Evolutionary conservation across 2,113 vertebrate genomes (phyloP).

Genomic region (Lathamus discolor): DNA sequence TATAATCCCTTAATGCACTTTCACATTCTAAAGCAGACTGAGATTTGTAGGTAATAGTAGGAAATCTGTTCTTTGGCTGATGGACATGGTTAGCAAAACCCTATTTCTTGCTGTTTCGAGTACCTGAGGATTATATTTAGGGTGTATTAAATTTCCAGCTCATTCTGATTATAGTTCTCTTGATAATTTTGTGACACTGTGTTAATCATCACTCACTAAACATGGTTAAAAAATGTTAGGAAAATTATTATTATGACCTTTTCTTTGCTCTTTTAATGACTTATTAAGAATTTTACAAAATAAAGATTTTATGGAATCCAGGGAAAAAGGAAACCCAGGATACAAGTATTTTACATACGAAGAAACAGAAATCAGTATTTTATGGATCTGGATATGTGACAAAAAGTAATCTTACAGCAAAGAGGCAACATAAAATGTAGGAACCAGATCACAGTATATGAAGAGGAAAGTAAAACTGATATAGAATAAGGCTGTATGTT

Average conservation of each 20-base stretch:
- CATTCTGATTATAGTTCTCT: neutral
- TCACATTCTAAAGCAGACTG: neutral
- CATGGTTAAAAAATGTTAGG: neutral
- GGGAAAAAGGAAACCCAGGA: neutral
- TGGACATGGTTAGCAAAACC: neutral
- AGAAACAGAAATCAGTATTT: neutral
- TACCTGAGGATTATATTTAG: neutral
- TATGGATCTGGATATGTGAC: neutral
- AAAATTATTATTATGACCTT: neutral
- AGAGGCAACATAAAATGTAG: neutral
- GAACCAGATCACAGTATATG: neutral
- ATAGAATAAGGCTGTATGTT: neutral
- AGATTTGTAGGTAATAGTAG: neutral
- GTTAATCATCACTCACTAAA: neutral
- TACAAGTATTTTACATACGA: neutral
- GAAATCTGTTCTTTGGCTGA: neutral
- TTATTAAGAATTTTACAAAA: neutral
- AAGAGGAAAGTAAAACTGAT: neutral
- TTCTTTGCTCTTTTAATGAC: neutral
- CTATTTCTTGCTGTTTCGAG: neutral
- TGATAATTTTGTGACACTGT: neutral
- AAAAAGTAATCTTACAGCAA: neutral
- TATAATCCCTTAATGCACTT: neutral
- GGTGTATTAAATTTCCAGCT: neutral
- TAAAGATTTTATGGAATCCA: neutral